phyloP scores from a whole-genome alignment of 2,888 invertebrate species.

The Ctenicera cuprea region DNA sequence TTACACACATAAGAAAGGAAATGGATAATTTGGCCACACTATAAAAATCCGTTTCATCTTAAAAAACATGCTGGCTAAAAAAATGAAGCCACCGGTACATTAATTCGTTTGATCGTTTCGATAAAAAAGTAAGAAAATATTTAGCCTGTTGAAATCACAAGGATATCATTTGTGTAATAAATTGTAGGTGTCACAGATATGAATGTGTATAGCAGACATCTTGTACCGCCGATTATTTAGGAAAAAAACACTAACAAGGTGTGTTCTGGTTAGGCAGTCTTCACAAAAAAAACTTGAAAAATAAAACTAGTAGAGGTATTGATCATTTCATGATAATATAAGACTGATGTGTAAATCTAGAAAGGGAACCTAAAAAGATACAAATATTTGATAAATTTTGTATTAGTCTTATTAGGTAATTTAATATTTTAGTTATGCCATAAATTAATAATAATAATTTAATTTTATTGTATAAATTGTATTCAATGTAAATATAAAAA shows the following conservation, averaged over 20 bases:
- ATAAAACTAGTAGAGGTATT: neutral
- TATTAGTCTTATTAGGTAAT: too few species aligned
- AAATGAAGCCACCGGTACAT: too few species aligned
- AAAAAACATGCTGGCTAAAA: too few species aligned
- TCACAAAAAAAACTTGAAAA: neutral
- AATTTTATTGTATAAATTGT: too few species aligned
- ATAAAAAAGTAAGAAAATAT: neutral
- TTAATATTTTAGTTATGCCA: too few species aligned
- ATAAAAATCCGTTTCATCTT: too few species aligned
- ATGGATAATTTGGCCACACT: neutral
- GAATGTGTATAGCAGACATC: slow-evolving; percentile 17
- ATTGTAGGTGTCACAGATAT: slow-evolving; percentile 12
- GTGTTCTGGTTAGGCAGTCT: slow-evolving; percentile 5
- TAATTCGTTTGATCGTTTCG: too few species aligned
- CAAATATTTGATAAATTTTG: neutral
- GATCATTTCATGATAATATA: neutral
- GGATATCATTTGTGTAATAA: neutral
- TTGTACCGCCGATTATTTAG: neutral
- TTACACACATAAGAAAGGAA: too few species aligned
- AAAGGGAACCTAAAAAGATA: neutral
- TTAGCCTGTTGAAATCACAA: slow-evolving; percentile 11
- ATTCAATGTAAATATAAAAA: too few species aligned
- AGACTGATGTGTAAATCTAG: slow-evolving; percentile 1
- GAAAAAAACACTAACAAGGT: slow-evolving; percentile 15
- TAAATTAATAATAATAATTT: too few species aligned